These are phyloP conservation scores for Muntiacus reevesi DNA, from an alignment of 2,113 vertebrate species.

Conservation along the genomic window DNA sequence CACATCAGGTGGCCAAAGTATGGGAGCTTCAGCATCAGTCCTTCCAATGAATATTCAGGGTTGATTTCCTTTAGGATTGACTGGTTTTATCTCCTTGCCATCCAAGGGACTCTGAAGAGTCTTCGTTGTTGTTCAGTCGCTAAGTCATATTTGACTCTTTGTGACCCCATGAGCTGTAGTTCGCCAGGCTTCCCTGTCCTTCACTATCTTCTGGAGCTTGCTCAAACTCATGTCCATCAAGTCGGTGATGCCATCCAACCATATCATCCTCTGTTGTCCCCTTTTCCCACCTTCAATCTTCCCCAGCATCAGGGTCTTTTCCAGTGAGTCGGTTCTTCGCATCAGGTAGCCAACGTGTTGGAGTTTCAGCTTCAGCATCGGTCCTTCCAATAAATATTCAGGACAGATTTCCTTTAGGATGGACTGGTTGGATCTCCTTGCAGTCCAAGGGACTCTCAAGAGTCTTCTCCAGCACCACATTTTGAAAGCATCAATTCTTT, in stretches of 20 bases:
- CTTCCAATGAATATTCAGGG: not conserved
- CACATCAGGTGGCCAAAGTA: not conserved
- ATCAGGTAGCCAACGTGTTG: not conserved
- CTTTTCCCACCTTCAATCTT: not conserved
- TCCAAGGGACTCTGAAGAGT: not conserved
- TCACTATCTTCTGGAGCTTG: not conserved
- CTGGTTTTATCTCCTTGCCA: not conserved
- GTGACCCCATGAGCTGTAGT: not conserved
- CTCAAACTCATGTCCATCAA: not conserved
- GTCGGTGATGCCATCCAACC: not conserved
- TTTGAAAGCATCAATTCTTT: not conserved
- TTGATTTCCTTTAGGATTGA: not conserved
- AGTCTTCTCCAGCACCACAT: not conserved
- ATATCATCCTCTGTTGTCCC: not conserved
- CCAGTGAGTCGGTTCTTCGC: not conserved
- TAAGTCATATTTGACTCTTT: not conserved
- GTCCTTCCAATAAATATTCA: not conserved
- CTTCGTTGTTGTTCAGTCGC: not conserved
- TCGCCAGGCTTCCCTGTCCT: not conserved
- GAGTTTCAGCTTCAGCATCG: not conserved
- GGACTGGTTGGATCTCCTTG: not conserved
- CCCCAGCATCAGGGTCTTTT: not conserved
- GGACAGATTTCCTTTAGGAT: not conserved
- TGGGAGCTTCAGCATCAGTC: not conserved
- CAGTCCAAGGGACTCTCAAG: not conserved